Conservation (phyloP, 2,797 vertebrate genomes). For the Bryconaethiops microstoma region DNA sequence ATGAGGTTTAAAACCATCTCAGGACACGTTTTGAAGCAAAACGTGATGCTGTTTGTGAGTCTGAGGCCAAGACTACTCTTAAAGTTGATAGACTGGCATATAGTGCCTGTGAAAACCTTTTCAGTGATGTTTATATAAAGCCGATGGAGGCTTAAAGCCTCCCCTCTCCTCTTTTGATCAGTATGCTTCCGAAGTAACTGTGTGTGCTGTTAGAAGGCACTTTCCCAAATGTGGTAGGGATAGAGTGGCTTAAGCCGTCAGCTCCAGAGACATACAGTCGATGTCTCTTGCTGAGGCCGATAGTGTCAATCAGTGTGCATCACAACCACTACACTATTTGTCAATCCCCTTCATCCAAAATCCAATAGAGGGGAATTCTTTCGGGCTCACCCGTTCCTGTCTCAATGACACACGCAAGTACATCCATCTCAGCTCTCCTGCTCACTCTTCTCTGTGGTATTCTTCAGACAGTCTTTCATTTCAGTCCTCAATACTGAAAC, state of each 20-base stretch:
- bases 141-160: conserved; percentile 13
- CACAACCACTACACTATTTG: conserved; percentile 51
- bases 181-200: conserved; percentile 15
- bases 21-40: no score
- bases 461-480: conserved; percentile 38
- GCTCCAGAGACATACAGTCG: conserved; percentile 45
- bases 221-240: conserved; percentile 28
- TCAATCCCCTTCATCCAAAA: conserved; percentile 46
- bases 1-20: no score
- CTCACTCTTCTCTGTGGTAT: conserved; percentile 37
- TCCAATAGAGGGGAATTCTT: conserved; percentile 46
- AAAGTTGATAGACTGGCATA: not conserved
- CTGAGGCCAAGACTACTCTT: not conserved
- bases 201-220: conserved; percentile 13
- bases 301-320: conserved; percentile 57
- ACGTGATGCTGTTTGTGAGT: no score
- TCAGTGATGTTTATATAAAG: conserved; percentile 30
- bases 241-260: conserved; percentile 52
- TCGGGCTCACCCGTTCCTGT: conserved; percentile 33
- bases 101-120: not conserved
- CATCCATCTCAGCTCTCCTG: conserved; percentile 42
- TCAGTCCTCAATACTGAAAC: conserved; percentile 35
- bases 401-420: conserved; percentile 52
- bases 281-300: conserved; percentile 52
- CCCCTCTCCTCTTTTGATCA: conserved; percentile 7